Evolutionary conservation across 2,888 invertebrate species (phyloP), one percentile per base, ranked within the genome.

Genomic region (Stegana nigrithorax): DNA sequence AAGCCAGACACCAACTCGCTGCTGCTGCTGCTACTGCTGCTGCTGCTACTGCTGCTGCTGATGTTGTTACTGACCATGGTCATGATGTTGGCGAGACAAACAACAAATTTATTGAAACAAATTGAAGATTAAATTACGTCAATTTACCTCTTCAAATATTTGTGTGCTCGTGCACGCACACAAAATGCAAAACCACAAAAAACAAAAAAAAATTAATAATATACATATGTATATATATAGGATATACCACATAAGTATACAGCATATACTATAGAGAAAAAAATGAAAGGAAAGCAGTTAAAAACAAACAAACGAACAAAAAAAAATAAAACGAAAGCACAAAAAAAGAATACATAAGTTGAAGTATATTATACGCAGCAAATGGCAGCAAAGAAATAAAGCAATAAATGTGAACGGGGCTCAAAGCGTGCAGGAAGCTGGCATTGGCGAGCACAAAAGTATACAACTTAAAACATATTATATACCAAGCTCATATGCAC

Each of bases 121-220:
- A 45, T 45, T 45, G 45, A 10, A 45, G 45, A 45, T 23, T 45
- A 45, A 45, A 45, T 45, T 45, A 45, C 45, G 45, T 45, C 45
- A 19, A 45, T 45, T 45, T 45, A 45, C 45, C 45, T 45, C 45
- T 45, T 45, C 45, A 45, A 45, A 45, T 45, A 45, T 45, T 45
- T 45, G 23, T 45, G 12, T 45, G 29, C 6, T 10, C 29, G 10
- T 10, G 10, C 10, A 29, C 29, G 29, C 29, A 29, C 29, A 29
- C 29, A 29, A 10, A 7, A 7, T 29, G 10, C 6, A 29, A 29
- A 29, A 10, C 29, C 6, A 29, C 29, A 29, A 29, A 29, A 29
- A 29, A 29, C 29, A 29, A 29, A 29, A 6, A 29, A 29, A 29
- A 6, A 29, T 29, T 7, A n/a, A 4, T 10, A n/a, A 32, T 12